Evolutionary conservation across 1,140 invertebrate genomes (phyloP), one percentile per base, ranked within the genome.

Genomic region (Plodia interpunctella): DNA sequence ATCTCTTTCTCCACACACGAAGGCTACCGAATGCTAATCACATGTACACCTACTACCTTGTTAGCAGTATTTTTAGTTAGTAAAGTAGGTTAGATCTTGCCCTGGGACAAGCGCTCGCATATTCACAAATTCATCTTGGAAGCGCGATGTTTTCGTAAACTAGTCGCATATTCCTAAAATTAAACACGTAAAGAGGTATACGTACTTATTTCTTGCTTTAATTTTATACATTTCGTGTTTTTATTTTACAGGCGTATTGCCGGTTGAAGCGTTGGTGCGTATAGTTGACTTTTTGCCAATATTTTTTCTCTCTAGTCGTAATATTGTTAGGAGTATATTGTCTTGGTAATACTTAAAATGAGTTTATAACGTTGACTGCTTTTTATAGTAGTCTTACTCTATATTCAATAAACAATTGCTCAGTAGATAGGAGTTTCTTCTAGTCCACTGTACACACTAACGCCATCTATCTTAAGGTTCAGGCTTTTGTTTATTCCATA

Each of bases 11-110:
- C 69, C 75, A 73, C 77, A 67, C 62, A 60, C 62, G 73, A 65
- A 62, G 71, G 72, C 70, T 76, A 78, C 73, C 68, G 73, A 77
- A 76, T 77, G 84, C 78, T 84, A 77, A 71, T 79, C 79, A 80
- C 75, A 78, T 80, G 75, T 83, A 78, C 76, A 80, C 76, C 76
- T 79, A 70, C 64, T 32, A 32, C 74, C 72, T 78, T 79, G 72
- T 74, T 83, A 86, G 78, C 81, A 87, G 83, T 83, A 88, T 83
- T 88, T 63, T 79, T 84, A 83, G 78, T 74, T 63, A 44, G 38
- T 44, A 85, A 88, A 85, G 79, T 88, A 85, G 85, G 81, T 60
- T 86, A 85, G 59, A 21, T 18, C 38, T 15, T 2, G 15, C 13
- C 38, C 38, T 15, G 15, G 38, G 15, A 15, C 38, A 17, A 4